Evolutionary conservation across 2,113 vertebrate genomes (phyloP).

Genomic region (Rostratula benghalensis): DNA sequence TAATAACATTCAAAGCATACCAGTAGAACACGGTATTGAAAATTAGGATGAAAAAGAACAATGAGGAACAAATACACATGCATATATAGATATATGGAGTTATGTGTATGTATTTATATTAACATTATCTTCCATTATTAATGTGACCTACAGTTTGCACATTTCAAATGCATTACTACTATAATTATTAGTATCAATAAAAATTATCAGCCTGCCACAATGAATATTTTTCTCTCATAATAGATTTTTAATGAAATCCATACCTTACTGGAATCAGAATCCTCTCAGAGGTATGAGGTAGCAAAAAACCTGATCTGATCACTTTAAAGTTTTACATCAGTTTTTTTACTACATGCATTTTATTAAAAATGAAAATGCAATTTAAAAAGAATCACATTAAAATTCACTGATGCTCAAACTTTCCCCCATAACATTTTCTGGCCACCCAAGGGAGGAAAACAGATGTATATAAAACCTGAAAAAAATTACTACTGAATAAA

Average conservation of each 20-base stretch:
- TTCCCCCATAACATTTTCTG: slow-evolving; percentile 14
- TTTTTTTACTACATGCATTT: slow-evolving; percentile 21
- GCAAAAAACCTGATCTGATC: slow-evolving; percentile 1
- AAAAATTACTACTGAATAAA: not conserved
- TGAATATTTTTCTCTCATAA: not conserved
- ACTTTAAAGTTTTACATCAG: not conserved
- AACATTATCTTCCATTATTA: not conserved
- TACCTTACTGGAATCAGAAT: not conserved
- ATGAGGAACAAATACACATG: not conserved
- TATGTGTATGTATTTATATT: not conserved
- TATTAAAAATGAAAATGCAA: slow-evolving; percentile 57
- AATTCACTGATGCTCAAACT: slow-evolving; percentile 35
- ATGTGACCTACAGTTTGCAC: not conserved
- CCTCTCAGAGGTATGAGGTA: not conserved
- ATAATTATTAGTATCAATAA: not conserved
- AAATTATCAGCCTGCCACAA: not conserved
- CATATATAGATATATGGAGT: fast-evolving
- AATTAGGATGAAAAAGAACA: not conserved
- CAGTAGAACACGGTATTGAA: not conserved
- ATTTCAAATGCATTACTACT: not conserved
- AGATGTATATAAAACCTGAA: not conserved
- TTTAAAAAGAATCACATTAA: slow-evolving; percentile 25
- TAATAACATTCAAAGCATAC: not conserved
- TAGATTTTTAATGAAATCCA: not conserved
- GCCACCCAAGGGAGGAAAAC: not conserved